phyloP scores from a whole-genome alignment of 2,113 vertebrate genomes.

The Polypterus senegalus region DNA sequence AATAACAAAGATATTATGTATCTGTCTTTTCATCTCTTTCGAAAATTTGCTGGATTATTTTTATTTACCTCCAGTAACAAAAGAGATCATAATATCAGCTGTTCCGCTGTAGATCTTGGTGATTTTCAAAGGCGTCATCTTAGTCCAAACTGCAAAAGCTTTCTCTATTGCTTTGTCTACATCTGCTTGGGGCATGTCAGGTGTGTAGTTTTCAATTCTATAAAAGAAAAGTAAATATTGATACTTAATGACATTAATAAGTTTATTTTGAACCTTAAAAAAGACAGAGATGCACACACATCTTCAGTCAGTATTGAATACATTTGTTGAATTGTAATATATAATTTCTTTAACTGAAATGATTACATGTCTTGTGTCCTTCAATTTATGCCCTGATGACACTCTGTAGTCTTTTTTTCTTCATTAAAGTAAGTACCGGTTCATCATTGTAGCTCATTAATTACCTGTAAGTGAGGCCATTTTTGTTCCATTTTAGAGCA shows the following conservation, averaged over 20 bases:
- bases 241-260: no score
- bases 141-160: constrained; percentile 71
- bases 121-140: constrained; percentile 60
- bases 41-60: no score
- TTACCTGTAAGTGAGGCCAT: constrained; percentile 70
- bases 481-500: constrained; percentile 52
- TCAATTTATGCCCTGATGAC: no score
- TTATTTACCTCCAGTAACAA: constrained; percentile 46
- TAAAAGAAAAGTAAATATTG: constrained; percentile 10
- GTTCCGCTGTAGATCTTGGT: constrained; percentile 31
- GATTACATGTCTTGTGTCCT: no score
- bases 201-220: constrained; percentile 71
- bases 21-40: no score
- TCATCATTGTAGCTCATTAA: not conserved
- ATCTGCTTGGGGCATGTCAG: constrained; percentile 44
- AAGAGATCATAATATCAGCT: constrained; percentile 79
- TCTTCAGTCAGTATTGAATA: not conserved
- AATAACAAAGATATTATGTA: no score
- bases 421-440: no score
- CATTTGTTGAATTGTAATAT: not conserved
- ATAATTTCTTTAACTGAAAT: no score
- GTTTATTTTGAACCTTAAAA: no score
- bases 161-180: constrained; percentile 48
- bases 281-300: no score
- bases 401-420: no score